Evolutionary conservation across 2,888 invertebrate species (phyloP).

Genomic region (Terebella lapidaria): DNA sequence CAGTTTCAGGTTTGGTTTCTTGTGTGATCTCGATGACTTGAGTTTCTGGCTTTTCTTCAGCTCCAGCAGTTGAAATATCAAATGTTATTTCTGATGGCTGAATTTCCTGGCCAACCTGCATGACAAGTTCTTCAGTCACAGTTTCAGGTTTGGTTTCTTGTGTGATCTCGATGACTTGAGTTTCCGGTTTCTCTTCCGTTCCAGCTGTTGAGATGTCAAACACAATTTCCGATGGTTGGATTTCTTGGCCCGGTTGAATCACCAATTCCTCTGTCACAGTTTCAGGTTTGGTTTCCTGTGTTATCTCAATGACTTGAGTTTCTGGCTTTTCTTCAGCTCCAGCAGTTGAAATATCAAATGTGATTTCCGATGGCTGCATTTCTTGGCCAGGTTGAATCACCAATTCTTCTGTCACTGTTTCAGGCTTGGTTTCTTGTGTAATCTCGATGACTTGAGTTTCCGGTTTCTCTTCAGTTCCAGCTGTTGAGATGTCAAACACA

Average conservation of each 20-base stretch:
- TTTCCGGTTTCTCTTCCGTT: not conserved
- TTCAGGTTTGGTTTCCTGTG: conserved; percentile 6
- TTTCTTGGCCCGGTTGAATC: conserved; percentile 10
- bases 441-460: conserved; percentile 1
- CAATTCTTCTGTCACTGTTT: conserved; percentile 3
- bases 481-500: not conserved
- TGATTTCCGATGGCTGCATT: conserved; percentile 12
- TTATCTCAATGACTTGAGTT: conserved; percentile 4
- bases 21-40: conserved; percentile 2
- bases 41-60: conserved; percentile 2
- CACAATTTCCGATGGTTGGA: conserved; percentile 12
- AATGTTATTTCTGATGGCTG: conserved; percentile 7
- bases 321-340: conserved; percentile 1
- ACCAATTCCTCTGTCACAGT: conserved; percentile 5
- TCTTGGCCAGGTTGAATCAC: conserved; percentile 12
- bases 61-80: conserved; percentile 15
- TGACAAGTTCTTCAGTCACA: conserved; percentile 9
- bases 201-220: conserved; percentile 10
- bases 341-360: conserved; percentile 10
- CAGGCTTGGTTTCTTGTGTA: not conserved
- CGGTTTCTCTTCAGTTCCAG: not conserved
- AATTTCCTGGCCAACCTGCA: conserved; percentile 7
- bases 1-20: conserved; percentile 6
- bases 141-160: conserved; percentile 10
- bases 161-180: conserved; percentile 2